These are phyloP conservation scores for Anagrus nilaparvatae DNA, from an alignment of 1,140 invertebrate species.

Conservation along the genomic window DNA sequence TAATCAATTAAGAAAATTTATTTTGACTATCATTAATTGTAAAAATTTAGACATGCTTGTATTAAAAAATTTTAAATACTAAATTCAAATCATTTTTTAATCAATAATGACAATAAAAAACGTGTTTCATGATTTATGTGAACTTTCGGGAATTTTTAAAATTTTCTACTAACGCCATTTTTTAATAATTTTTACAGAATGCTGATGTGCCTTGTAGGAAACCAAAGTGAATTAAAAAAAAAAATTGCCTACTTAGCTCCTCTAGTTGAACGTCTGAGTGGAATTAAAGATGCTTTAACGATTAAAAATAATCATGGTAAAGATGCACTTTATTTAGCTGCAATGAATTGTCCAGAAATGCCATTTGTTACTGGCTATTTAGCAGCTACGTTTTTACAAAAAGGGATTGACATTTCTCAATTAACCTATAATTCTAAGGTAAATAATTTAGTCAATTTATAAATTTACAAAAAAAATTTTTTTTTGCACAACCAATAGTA, in stretches of 20 bases:
- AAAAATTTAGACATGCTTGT: too few species aligned
- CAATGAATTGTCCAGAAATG: slow-evolving; percentile 27
- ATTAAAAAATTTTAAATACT: too few species aligned
- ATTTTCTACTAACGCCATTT: too few species aligned
- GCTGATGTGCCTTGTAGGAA: slow-evolving; percentile 28
- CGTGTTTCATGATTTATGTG: background rate
- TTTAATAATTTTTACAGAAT: slow-evolving; percentile 14
- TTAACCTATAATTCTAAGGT: slow-evolving; percentile 22
- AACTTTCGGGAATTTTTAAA: background rate
- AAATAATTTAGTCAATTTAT: slow-evolving; percentile 6
- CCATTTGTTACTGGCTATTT: slow-evolving; percentile 29
- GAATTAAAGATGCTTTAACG: slow-evolving; percentile 18
- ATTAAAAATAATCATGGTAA: slow-evolving; percentile 24
- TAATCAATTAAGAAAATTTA: too few species aligned
- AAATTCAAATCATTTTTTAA: too few species aligned
- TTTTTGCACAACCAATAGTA: too few species aligned
- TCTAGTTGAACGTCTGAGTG: slow-evolving; percentile 28
- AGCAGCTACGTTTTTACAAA: slow-evolving; percentile 27
- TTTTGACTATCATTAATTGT: too few species aligned
- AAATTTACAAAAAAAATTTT: too few species aligned
- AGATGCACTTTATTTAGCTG: slow-evolving; percentile 32
- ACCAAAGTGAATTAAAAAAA: slow-evolving; percentile 21
- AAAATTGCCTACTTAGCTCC: slow-evolving; percentile 28
- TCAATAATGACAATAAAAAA: background rate
- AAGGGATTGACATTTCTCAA: slow-evolving; percentile 27